phyloP scores from a whole-genome alignment of 2,888 invertebrate species.

The Dicyrtoma fusca region DNA sequence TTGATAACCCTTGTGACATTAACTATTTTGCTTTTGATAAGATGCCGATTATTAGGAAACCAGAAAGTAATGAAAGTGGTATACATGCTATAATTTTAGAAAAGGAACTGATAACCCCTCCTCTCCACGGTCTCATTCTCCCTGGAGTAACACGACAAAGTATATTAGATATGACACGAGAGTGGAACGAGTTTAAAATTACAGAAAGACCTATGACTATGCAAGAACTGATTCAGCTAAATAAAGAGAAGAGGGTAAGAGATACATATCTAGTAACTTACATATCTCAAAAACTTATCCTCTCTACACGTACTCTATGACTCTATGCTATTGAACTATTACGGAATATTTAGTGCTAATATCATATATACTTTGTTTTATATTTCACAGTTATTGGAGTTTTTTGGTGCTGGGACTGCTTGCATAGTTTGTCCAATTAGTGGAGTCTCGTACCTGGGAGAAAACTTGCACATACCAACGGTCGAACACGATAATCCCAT shows the following conservation, averaged over 20 bases:
- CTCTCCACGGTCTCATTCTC: slow-evolving; percentile 88
- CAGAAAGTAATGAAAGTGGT: neutral
- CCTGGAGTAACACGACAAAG: slow-evolving; percentile 93
- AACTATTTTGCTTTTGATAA: neutral
- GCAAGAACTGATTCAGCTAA: slow-evolving; percentile 73
- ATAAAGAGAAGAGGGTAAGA: slow-evolving; percentile 81
- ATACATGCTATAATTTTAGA: slow-evolving; percentile 68
- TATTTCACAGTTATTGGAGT: slow-evolving; percentile 79
- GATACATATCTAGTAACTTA: neutral
- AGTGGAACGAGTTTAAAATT: slow-evolving; percentile 86
- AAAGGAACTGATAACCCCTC: slow-evolving; percentile 88
- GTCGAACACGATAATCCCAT: slow-evolving; percentile 72
- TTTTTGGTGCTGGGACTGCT: slow-evolving; percentile 98
- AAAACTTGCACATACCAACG: slow-evolving; percentile 72
- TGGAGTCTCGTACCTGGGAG: slow-evolving; percentile 76
- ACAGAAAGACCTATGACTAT: slow-evolving; percentile 81
- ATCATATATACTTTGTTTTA: no score
- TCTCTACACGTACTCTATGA: no score
- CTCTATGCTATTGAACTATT: no score
- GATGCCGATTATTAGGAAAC: no score
- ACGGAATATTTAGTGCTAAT: no score
- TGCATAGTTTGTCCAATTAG: slow-evolving; percentile 91
- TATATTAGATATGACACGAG: slow-evolving; percentile 76
- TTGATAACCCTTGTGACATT: neutral
- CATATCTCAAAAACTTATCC: neutral